These are phyloP conservation scores for Holcopasites calliopsidis DNA, from an alignment of 1,140 invertebrate genomes.

Conservation along the genomic window DNA sequence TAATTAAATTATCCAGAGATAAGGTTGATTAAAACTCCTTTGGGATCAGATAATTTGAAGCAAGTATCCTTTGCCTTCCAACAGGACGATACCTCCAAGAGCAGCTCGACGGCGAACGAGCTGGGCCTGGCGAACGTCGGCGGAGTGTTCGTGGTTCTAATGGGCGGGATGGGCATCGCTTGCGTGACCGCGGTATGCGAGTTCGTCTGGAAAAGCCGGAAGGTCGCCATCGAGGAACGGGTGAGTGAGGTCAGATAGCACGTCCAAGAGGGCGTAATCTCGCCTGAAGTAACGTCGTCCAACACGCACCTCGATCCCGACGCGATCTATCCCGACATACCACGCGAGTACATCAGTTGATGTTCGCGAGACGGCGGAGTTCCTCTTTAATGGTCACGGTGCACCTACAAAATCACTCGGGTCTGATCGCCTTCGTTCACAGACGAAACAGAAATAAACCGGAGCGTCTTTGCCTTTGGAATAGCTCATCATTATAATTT, in stretches of 20 bases:
- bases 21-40: too few relatives aligned
- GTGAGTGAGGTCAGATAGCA: constrained; percentile 82
- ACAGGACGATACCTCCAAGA: constrained; percentile 91
- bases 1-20: too few relatives aligned
- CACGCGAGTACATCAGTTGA: constrained; percentile 73
- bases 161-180: constrained; percentile 93
- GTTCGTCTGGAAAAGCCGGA: constrained; percentile 95
- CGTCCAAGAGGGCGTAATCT: constrained; percentile 53
- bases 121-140: constrained; percentile 95
- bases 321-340: constrained; percentile 70
- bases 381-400: constrained; percentile 70
- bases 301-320: constrained; percentile 67
- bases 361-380: constrained; percentile 71
- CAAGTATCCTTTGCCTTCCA: too few relatives aligned
- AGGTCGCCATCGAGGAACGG: constrained; percentile 94
- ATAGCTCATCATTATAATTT: background rate
- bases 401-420: constrained; percentile 65
- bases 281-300: constrained; percentile 49
- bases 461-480: background rate
- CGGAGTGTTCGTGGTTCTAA: constrained; percentile 96
- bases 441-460: background rate
- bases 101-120: constrained; percentile 90
- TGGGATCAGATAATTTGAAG: too few relatives aligned
- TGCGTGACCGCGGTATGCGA: constrained; percentile 94
- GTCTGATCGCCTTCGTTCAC: constrained; percentile 58